A percentile compares a stretch with the other conserved stretches of the same genome.
Evolutionary conservation across 2,888 invertebrate species (phyloP).

Genomic region (Habrosyne pyritoides): DNA sequence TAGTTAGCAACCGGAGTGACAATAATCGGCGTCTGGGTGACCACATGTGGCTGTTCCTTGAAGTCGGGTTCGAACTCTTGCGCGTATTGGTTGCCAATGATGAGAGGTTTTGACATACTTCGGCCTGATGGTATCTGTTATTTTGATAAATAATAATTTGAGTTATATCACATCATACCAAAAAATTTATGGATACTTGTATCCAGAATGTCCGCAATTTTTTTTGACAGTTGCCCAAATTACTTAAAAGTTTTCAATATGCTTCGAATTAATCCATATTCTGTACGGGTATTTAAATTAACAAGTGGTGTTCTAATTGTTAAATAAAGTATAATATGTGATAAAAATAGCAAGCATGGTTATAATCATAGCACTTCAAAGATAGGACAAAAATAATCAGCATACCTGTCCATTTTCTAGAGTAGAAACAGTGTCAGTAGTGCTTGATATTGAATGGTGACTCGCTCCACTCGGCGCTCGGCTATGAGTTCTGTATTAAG

Average conservation of each 20-base stretch:
- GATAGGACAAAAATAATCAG: conserved; percentile 6
- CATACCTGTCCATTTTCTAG: conserved; percentile 81
- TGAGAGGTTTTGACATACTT: conserved; percentile 70
- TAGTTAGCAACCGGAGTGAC: conserved; percentile 36
- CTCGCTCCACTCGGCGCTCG: conserved; percentile 79
- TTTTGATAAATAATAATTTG: neutral
- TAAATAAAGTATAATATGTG: neutral
- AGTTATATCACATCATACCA: neutral
- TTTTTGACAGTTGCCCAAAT: no score
- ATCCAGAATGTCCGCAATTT: no score
- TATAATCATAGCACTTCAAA: neutral
- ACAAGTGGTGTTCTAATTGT: neutral
- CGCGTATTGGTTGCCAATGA: conserved; percentile 78
- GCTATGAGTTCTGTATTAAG: conserved; percentile 69
- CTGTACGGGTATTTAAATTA: neutral
- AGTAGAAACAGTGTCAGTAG: conserved; percentile 74
- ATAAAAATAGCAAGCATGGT: neutral
- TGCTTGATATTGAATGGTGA: conserved; percentile 78
- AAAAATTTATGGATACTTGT: no score
- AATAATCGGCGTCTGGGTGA: conserved; percentile 30
- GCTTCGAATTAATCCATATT: neutral
- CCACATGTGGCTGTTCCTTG: conserved; percentile 49
- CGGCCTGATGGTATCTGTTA: conserved; percentile 69
- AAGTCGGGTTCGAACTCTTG: conserved; percentile 75
- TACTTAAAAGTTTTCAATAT: neutral